These are phyloP conservation scores for Prinia subflava DNA, from an alignment of 2,113 vertebrate species.

Conservation along the genomic window DNA sequence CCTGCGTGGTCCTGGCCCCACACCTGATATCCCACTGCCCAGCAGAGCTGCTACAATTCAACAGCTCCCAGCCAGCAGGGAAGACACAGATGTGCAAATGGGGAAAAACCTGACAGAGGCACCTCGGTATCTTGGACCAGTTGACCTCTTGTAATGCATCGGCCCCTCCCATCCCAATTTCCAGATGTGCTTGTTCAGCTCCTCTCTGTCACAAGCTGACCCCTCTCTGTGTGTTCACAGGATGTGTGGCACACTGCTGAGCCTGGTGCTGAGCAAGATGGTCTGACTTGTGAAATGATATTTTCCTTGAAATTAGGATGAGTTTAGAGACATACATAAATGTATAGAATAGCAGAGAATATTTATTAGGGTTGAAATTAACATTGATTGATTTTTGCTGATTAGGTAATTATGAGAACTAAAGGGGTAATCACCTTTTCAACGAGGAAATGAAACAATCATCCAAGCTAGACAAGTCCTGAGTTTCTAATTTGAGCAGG, in stretches of 20 bases:
- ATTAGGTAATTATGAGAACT: constrained; percentile 63
- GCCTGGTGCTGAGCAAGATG: not conserved
- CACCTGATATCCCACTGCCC: not conserved
- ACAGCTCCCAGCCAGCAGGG: not conserved
- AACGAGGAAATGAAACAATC: constrained; percentile 50
- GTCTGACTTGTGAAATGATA: not conserved
- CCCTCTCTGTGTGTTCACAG: not conserved
- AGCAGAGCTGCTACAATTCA: not conserved
- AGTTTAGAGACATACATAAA: constrained; percentile 39
- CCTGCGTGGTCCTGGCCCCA: not conserved
- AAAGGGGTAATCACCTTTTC: constrained; percentile 60
- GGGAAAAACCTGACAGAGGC: not conserved
- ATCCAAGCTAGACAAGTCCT: constrained; percentile 45
- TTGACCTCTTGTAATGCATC: not conserved
- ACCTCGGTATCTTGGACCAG: not conserved
- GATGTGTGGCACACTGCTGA: not conserved
- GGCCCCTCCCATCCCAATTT: not conserved
- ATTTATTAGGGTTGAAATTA: constrained; percentile 67
- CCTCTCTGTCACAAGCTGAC: not conserved
- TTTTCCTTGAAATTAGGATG: constrained; percentile 28
- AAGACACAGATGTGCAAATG: not conserved
- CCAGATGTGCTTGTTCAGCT: not conserved
- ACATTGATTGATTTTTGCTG: constrained; percentile 66
- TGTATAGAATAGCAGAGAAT: constrained; percentile 54
- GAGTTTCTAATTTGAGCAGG: constrained; percentile 47